Conservation (phyloP, 2,888 invertebrate genomes). For the Hypselothyrea guttata region DNA sequence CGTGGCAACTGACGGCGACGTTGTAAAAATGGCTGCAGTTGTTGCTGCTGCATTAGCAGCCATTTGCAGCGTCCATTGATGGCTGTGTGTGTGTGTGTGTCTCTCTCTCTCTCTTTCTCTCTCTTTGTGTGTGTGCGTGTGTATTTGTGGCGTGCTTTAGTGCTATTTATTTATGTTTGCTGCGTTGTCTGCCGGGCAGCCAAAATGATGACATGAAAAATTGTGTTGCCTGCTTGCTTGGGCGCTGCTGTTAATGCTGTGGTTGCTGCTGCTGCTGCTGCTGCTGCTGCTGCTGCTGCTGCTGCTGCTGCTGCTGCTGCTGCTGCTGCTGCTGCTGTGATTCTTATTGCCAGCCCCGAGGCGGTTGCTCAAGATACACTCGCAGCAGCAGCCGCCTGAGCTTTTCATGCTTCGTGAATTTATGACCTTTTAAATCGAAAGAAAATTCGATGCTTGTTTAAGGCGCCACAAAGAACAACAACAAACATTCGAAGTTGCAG, state of each 20-base stretch:
- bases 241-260: constrained; percentile 43
- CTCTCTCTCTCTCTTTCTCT: too few relatives aligned
- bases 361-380: constrained; percentile 18
- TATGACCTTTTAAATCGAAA: constrained; percentile 71
- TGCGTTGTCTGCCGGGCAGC: constrained; percentile 46
- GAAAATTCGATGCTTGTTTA: constrained; percentile 66
- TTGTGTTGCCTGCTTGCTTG: constrained; percentile 57
- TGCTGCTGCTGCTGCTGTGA: constrained; percentile 29
- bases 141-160: constrained; percentile 49
- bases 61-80: constrained; percentile 71
- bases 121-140: constrained; percentile 5
- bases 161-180: constrained; percentile 69
- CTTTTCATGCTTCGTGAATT: constrained; percentile 45
- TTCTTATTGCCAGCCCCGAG: constrained; percentile 35
- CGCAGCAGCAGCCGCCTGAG: constrained; percentile 3
- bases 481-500: too few relatives aligned
- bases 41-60: constrained; percentile 70
- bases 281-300: too few relatives aligned
- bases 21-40: constrained; percentile 53
- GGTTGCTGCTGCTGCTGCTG: constrained; percentile 15
- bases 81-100: constrained; percentile 16
- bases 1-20: constrained; percentile 57
- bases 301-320: background rate
- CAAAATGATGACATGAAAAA: constrained; percentile 73
- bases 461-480: constrained; percentile 34